These are phyloP conservation scores for Latheticus oryzae DNA, from an alignment of 2,888 invertebrate species.

Conservation along the genomic window DNA sequence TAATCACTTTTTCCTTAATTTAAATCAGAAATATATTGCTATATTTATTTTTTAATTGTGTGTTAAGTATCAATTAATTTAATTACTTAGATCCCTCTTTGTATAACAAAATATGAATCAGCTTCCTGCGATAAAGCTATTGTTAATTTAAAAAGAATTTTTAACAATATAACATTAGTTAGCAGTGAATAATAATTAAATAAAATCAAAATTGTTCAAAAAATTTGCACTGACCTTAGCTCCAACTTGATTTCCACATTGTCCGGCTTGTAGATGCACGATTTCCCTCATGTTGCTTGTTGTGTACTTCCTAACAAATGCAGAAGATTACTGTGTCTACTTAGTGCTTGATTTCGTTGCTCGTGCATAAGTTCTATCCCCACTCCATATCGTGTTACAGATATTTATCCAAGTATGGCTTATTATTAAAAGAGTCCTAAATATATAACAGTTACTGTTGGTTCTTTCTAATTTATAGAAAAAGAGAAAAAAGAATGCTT, in stretches of 20 bases:
- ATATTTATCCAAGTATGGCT: constrained; percentile 42
- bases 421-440: constrained; percentile 32
- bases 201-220: too few relatives aligned
- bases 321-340: constrained; percentile 35
- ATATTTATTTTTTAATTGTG: too few relatives aligned
- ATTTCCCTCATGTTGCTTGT: constrained; percentile 85
- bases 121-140: constrained; percentile 4
- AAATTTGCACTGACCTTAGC: constrained; percentile 84
- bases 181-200: too few relatives aligned
- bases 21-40: too few relatives aligned
- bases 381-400: constrained; percentile 37
- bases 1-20: too few relatives aligned
- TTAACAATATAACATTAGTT: too few relatives aligned
- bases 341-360: constrained; percentile 14
- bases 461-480: constrained; percentile 17
- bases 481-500: too few relatives aligned
- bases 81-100: background rate
- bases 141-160: background rate
- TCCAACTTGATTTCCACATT: constrained; percentile 86
- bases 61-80: background rate
- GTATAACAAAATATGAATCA: constrained; percentile 2
- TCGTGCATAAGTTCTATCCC: constrained; percentile 16
- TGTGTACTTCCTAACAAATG: constrained; percentile 28
- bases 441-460: constrained; percentile 20
- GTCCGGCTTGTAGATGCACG: constrained; percentile 87